A percentile compares a stretch with the other conserved stretches of the same genome.
Evolutionary conservation across 1,140 invertebrate genomes (phyloP).

Genomic region (Caerostris darwini): DNA sequence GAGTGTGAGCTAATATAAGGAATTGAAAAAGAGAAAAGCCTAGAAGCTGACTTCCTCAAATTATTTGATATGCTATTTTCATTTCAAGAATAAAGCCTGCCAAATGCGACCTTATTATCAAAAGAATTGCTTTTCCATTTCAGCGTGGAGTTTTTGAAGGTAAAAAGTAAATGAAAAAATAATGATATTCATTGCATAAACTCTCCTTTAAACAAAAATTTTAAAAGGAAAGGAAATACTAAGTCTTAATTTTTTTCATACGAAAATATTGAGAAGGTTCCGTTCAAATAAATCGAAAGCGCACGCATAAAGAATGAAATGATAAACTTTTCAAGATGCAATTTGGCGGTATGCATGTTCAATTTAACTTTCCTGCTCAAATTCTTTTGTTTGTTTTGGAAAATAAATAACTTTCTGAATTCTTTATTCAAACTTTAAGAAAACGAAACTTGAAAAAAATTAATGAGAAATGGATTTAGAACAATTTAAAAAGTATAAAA

Average conservation of each 20-base stretch:
- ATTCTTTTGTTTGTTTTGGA: constrained; percentile 2
- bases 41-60: background rate
- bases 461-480: background rate
- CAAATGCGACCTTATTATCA: background rate
- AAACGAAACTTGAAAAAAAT: background rate
- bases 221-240: background rate
- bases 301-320: background rate
- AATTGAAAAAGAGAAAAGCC: no score
- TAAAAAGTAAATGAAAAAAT: background rate
- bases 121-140: background rate
- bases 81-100: background rate
- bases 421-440: background rate
- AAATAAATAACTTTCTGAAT: constrained; percentile 44
- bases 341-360: background rate
- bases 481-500: background rate
- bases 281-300: background rate
- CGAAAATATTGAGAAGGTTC: no score
- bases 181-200: background rate
- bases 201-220: background rate
- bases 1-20: no score
- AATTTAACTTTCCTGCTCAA: constrained; percentile 27
- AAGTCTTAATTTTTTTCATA: background rate
- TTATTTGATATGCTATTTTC: background rate
- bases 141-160: background rate
- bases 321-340: background rate